phyloP scores from a whole-genome alignment of 2,113 vertebrate species.

The Sylvia atricapilla region DNA sequence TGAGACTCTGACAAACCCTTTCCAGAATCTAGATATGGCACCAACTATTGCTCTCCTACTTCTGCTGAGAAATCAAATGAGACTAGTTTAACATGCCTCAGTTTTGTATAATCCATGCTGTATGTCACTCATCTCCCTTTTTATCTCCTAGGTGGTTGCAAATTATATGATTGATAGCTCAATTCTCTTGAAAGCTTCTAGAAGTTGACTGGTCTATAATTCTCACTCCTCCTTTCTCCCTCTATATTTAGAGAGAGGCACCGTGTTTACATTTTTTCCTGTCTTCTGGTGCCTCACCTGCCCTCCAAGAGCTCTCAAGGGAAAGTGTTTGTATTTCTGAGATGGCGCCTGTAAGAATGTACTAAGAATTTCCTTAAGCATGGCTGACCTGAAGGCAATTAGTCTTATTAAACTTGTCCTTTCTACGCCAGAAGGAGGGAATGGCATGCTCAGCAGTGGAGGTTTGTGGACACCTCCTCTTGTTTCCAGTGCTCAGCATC shows the following conservation, averaged over 20 bases:
- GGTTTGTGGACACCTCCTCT: not conserved
- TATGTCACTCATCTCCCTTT: conserved; percentile 30
- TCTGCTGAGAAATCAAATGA: not conserved
- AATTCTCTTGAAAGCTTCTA: conserved; percentile 12
- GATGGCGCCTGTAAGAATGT: not conserved
- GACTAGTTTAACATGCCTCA: not conserved
- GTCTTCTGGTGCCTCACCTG: conserved; percentile 31
- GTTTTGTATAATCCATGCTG: not conserved
- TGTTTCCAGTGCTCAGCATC: not conserved
- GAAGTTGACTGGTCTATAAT: conserved; percentile 32
- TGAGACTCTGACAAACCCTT: not conserved
- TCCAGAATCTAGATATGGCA: not conserved
- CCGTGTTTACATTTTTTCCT: not conserved
- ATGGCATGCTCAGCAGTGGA: not conserved
- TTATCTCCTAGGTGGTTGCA: conserved; percentile 24
- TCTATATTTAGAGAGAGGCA: conserved; percentile 7
- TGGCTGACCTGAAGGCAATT: not conserved
- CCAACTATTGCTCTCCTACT: not conserved
- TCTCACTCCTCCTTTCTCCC: not conserved
- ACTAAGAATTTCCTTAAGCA: not conserved
- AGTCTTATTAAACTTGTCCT: not conserved
- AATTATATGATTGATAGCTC: conserved; percentile 29
- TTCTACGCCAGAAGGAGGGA: not conserved
- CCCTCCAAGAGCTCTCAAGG: conserved; percentile 20
- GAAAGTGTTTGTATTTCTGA: conserved; percentile 15